Percentiles rank a stretch among this genome's conserved stretches.
phyloP scores from a whole-genome alignment of 1,140 invertebrate species.

The Atta texana region DNA sequence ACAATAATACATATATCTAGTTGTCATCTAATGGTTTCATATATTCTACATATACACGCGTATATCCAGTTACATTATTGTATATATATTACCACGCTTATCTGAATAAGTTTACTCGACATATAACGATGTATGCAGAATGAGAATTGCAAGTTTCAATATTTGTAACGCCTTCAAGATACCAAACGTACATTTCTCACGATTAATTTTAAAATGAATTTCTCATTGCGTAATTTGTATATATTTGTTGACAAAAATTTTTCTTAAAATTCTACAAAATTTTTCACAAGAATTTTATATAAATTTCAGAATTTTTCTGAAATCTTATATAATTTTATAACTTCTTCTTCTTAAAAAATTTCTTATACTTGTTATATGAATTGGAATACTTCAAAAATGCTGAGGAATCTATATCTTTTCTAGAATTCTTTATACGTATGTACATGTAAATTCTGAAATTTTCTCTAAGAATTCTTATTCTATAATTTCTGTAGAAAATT shows the following conservation, averaged over 20 bases:
- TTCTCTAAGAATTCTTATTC: too few species aligned
- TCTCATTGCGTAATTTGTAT: not conserved
- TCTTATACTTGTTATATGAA: too few species aligned
- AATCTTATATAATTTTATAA: too few species aligned
- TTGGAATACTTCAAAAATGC: too few species aligned
- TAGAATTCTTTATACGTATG: too few species aligned
- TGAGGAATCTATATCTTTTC: too few species aligned
- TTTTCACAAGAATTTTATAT: too few species aligned
- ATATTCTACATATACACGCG: constrained; percentile 57
- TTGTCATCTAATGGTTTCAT: constrained; percentile 49
- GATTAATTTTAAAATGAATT: constrained; percentile 14
- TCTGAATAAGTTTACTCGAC: not conserved
- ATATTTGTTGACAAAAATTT: not conserved
- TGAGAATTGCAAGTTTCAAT: not conserved
- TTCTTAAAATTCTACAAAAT: too few species aligned
- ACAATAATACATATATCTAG: constrained; percentile 30
- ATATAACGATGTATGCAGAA: not conserved
- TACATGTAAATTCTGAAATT: too few species aligned
- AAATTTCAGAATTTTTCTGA: too few species aligned
- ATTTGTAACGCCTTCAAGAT: not conserved
- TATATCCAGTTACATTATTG: constrained; percentile 52
- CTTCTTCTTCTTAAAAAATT: too few species aligned
- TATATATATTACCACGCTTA: constrained; percentile 33
- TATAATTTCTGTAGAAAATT: too few species aligned
- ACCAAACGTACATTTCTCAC: not conserved